A percentile compares a stretch with the other conserved stretches of the same genome.
Conservation (phyloP, 1,140 invertebrate genomes). For the Caenorhabditis latens region DNA sequence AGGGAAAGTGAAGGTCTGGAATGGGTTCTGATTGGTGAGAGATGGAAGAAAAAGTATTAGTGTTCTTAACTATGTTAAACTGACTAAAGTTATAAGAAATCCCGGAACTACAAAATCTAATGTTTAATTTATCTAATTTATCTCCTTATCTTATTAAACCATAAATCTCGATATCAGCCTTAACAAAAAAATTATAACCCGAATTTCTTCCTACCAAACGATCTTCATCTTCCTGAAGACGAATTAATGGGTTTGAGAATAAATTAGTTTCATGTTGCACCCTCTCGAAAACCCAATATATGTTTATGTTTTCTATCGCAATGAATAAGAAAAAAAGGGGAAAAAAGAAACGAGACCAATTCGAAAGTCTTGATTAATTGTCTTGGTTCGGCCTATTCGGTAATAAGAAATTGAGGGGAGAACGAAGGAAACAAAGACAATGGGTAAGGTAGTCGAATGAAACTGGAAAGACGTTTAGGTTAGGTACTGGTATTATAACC, state of each 20-base stretch:
- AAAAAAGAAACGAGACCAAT: background rate
- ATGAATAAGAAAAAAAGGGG: slow-evolving; percentile 36
- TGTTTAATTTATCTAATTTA: no score
- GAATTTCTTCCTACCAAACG: background rate
- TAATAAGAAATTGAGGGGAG: slow-evolving; percentile 41
- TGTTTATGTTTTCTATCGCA: slow-evolving; percentile 53
- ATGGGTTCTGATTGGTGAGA: background rate
- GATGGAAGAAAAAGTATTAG: no score
- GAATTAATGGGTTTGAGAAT: slow-evolving; percentile 27
- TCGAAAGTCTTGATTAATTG: slow-evolving; percentile 19
- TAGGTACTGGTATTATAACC: background rate
- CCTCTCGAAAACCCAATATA: slow-evolving; percentile 5
- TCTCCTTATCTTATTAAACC: no score
- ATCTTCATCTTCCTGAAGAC: background rate
- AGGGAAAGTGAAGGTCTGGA: background rate
- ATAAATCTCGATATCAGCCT: no score
- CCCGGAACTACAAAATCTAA: no score
- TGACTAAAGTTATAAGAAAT: no score
- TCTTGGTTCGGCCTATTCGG: slow-evolving; percentile 24
- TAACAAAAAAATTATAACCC: background rate
- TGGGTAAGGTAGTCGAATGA: background rate
- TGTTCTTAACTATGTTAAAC: no score
- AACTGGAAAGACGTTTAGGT: background rate
- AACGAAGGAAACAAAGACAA: background rate
- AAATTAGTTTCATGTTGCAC: slow-evolving; percentile 45